Evolutionary conservation across 2,888 invertebrate genomes (phyloP), one percentile per base, ranked within the genome.

Genomic region (Philhelius pedissequus): DNA sequence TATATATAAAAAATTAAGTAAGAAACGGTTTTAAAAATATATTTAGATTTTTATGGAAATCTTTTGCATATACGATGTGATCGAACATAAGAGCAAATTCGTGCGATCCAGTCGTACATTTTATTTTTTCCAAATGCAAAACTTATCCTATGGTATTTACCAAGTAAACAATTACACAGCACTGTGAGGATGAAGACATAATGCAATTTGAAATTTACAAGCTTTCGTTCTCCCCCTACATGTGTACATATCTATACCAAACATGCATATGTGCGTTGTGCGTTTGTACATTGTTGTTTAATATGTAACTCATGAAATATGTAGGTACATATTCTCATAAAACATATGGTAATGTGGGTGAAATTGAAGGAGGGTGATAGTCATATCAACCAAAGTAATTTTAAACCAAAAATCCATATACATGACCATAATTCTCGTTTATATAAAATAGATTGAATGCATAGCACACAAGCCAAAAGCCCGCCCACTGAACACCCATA

Each of bases 361-460:
- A 18, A 32, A 20, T 7, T 18, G 32, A 9, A 9, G 9, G 18
- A 15, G 13, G 56, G 15, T 56, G 58, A 54, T 25, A 40, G 70
- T 52, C 52, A 68, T 54, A 71, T 64, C 32, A 78, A 43, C 64
- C 71, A 62, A 32, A 43, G 40, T 32, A 32, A 62, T 77, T 52
- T 54, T 77, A 52, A 77, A 73, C 70, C 79, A 62, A 58, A 75
- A 71, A 79, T 79, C 79, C 84, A 52, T 79, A 79, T 25, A 75
- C 79, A 84, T 75, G 79, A 84, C 79, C 79, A 71, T 84, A 84
- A 84, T 71, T 84, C 75, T 68, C 75, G 70, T 84, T 84, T 79
- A 75, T 84, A 79, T 84, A 84, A 84, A 84, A 84, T 75, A 79
- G 84, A 79, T 84, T 83, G 83, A 83, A 83, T 83, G 78, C 69